Evolutionary conservation across 2,888 invertebrate genomes (phyloP), one percentile per base, ranked within the genome.

Genomic region (Meiosimyza platycephala): DNA sequence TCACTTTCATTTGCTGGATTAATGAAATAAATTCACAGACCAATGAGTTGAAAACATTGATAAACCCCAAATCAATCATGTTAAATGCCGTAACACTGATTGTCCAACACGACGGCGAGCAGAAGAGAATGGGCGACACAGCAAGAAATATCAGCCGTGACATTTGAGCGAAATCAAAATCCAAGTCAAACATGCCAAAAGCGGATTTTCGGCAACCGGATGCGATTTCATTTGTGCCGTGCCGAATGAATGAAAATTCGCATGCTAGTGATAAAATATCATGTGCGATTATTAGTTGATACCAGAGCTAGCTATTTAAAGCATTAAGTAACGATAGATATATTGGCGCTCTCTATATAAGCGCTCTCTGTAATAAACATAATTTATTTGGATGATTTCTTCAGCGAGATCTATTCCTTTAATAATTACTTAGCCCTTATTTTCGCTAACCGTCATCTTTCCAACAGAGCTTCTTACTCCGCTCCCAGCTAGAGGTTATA

Each of bases 41-140:
- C 69, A 69, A 60, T 52, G 60, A 51, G 60, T 52, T 18, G 60
- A 62, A 67, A 69, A 60, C 50, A 62, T 60, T 60, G 69, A 69
- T 69, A 69, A 69, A 51, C 69, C 40, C 18, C 69, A 69, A 69
- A 69, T 69, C 69, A 69, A 69, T 69, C 69, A 60, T 50, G 60
- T 52, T 69, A 52, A 69, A 60, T 69, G 60, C 51, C 69, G 52
- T n/a, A 50, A 48, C 69, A 60, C 60, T 60, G 69, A 69, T 60
- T 69, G 69, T 60, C 60, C 60, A 33, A 47, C 48, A 16, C 13
- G 66, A 55, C 13, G 18, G n/a, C n/a, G n/a, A n/a, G n/a, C n/a
- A 11, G n/a, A 7, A 28, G 54, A 40, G 28, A 11, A 9, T 7
- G 33, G 59, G 28, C 60, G 16, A 47, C 22, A 13, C 40, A 13